Evolutionary conservation across 2,113 vertebrate genomes (phyloP).

Genomic region (Cathartes aura): DNA sequence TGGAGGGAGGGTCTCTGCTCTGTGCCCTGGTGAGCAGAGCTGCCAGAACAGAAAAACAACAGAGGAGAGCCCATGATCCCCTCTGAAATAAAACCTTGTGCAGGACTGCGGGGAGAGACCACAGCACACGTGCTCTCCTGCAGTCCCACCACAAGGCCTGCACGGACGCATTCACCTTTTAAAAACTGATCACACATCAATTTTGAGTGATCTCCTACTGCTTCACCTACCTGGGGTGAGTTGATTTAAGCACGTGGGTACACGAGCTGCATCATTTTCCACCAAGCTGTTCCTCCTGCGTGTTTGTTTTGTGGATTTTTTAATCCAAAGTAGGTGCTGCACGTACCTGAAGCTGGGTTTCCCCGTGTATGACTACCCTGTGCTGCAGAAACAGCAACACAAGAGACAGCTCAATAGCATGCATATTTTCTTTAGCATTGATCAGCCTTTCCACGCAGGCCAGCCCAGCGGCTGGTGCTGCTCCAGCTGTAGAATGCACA

Average conservation of each 20-base stretch:
- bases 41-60: not conserved
- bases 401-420: not conserved
- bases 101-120: not conserved
- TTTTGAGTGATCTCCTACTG: not conserved
- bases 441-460: not conserved
- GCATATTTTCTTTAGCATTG: not conserved
- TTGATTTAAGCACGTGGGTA: not conserved
- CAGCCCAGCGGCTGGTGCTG: not conserved
- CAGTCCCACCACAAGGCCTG: not conserved
- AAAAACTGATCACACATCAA: not conserved
- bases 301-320: not conserved
- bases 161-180: not conserved
- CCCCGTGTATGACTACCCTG: not conserved
- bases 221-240: not conserved
- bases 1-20: not conserved
- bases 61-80: not conserved
- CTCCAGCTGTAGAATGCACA: not conserved
- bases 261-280: rapidly evolving
- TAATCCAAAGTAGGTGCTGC: not conserved
- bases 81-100: not conserved
- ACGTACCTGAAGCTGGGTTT: not conserved
- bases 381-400: not conserved
- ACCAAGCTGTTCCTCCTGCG: not conserved
- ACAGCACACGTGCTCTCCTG: not conserved
- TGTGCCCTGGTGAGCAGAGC: not conserved